Evolutionary conservation across 2,113 vertebrate species (phyloP), one percentile per base, ranked within the genome.

Genomic region (Pterocles orientalis): DNA sequence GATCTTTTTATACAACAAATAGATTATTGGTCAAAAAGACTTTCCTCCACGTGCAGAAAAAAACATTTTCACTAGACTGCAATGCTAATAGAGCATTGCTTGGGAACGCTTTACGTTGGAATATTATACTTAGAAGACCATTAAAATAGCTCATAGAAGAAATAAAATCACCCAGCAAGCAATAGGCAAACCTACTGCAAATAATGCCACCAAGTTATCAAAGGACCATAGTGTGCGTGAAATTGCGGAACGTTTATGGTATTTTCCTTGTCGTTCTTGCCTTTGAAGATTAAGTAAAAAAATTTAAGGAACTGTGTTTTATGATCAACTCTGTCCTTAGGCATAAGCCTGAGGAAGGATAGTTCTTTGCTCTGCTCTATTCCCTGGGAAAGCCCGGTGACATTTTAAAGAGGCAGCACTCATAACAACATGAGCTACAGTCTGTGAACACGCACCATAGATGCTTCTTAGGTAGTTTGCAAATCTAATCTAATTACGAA

Each of bases 371-470:
- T 34, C 25, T 3, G 1, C 62, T 82, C 16, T 50, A 16, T 33
- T 80, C 14, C 12, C 6, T 58, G 10, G 39, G 41, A 84, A 95
- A 83, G 50, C 6, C 61, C 25, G 60, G 33, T 33, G n/a, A 56
- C 14, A 34, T 56, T 86, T 84, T 23, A 43, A 41, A 70, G 18
- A 28, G 18, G 18, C n/a, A 91, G 20, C 13, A 89, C 20, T 66
- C 15, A 10, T 14, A 29, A 31, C 4, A 5, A 39, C 4, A 17
- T 2, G 7, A 47, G 6, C 18, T 62, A 21, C 0, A 34, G 14
- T 1, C 8, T 2, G 7, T 29, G 28, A 92, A 34, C 14, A n/a
- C 17, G 18, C 12, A 23, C 5, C 8, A 13, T 3, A 50, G 3
- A 31, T 7, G 10, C 5, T 89, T 86, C 92, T 48, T 26, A n/a